A percentile compares a stretch with the other conserved stretches of the same genome.
phyloP scores from a whole-genome alignment of 2,797 vertebrate genomes.

The Apodemus agrarius region DNA sequence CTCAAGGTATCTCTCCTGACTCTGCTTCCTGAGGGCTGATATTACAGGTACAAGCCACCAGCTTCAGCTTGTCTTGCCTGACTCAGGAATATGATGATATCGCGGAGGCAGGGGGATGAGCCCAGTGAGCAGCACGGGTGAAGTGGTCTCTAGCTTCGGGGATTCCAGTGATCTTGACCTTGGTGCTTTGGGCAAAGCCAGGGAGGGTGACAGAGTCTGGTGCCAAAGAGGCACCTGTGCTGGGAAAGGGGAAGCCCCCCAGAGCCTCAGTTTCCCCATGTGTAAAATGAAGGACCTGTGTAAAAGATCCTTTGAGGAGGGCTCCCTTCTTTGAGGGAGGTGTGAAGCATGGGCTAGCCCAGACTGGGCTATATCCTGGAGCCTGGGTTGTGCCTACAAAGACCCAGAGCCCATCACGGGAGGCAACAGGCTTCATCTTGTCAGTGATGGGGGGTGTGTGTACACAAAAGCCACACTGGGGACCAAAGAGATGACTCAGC shows the following conservation, averaged over 20 bases:
- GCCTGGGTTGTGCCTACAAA: neutral
- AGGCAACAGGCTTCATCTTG: neutral
- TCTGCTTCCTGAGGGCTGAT: neutral
- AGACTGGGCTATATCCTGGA: neutral
- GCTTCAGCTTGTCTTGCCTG: neutral
- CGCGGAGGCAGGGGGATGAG: neutral
- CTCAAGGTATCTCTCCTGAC: neutral
- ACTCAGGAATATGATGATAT: neutral
- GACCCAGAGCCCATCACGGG: no score
- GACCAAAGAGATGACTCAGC: fast-evolving
- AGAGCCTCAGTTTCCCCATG: neutral
- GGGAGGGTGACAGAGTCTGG: neutral
- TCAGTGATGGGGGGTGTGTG: no score
- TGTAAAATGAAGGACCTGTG: neutral
- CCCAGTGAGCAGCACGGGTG: neutral
- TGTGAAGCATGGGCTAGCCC: neutral
- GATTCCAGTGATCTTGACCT: neutral
- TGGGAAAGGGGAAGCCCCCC: neutral
- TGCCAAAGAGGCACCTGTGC: neutral
- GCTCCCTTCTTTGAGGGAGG: neutral
- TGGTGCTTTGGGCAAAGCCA: neutral
- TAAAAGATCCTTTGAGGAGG: neutral
- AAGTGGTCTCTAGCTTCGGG: neutral
- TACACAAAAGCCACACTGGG: neutral
- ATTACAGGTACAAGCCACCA: neutral